A percentile compares a stretch with the other conserved stretches of the same genome.
Evolutionary conservation across 1,140 invertebrate species (phyloP).

Genomic region (Heliconius nattereri): DNA sequence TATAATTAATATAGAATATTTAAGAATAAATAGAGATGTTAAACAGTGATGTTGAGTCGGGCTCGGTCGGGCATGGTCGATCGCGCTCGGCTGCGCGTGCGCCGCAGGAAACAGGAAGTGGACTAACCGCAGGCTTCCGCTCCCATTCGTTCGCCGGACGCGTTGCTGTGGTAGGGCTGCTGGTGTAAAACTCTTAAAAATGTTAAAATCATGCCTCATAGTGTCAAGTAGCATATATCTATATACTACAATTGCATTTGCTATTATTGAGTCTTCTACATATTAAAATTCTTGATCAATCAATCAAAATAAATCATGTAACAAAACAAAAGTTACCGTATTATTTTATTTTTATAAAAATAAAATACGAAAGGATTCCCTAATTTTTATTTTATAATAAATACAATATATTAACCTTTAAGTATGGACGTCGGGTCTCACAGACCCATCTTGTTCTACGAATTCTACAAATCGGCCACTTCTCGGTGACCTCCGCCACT

Average conservation of each 20-base stretch:
- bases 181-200: conserved; percentile 23
- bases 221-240: neutral
- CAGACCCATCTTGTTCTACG: too few species aligned
- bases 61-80: conserved; percentile 46
- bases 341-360: too few species aligned
- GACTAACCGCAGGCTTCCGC: conserved; percentile 79
- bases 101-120: conserved; percentile 79
- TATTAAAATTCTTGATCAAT: too few species aligned
- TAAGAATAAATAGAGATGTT: neutral
- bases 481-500: too few species aligned
- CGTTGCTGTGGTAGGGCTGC: conserved; percentile 63
- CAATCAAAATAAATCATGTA: neutral
- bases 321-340: neutral
- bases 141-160: conserved; percentile 75
- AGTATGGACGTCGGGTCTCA: too few species aligned
- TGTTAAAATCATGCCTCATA: neutral
- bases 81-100: conserved; percentile 67
- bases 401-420: too few species aligned
- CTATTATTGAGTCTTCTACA: too few species aligned
- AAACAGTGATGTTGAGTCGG: conserved; percentile 23
- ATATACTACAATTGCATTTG: neutral
- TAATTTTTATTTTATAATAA: too few species aligned
- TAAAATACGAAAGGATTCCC: too few species aligned
- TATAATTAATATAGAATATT: neutral
- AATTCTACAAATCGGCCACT: too few species aligned